Evolutionary conservation across 2,888 invertebrate species (phyloP), one percentile per base, ranked within the genome.

Genomic region (Slavum lentiscoides): DNA sequence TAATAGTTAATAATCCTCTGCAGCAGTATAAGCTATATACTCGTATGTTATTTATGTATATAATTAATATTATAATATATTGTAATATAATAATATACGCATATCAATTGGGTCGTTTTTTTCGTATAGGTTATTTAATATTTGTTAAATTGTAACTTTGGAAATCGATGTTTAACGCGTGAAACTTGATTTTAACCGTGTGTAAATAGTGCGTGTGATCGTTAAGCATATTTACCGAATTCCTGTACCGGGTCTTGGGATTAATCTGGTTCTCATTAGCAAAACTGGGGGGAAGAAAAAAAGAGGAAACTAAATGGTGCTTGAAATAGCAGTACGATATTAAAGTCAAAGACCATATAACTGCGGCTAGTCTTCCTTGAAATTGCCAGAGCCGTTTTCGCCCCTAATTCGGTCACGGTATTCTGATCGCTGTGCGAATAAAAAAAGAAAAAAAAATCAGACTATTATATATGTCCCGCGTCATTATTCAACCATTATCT

Each of bases 321-420:
- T 80, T 80, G 80, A 80, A 80, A 80, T 80, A 80, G 80, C 80
- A 58, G 70, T 72, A 80, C 70, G 70, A 80, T 64, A 80, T 80
- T 80, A 80, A 80, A 80, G 70, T 72, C 80, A 80, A 72, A 80
- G 70, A 72, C 70, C 80, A 80, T 72, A 72, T 80, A 80, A 72
- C 80, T 80, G 80, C 80, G 80, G 80, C 80, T 80, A 80, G 80
- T 80, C 80, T 80, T 80, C 80, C 80, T 80, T 80, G 80, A 80
- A 80, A 80, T 80, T 80, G 80, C 80, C 62, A 72, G 13, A 70
- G 70, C 70, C 80, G 70, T 80, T 80, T 80, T 80, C 69, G 80
- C 70, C 80, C 80, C 80, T 80, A 80, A 80, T 80, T 80, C 70
- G 17, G 80, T 80, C 80, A 80, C 70, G 80, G 80, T 61, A 55